phyloP scores from a whole-genome alignment of 2,113 vertebrate genomes.

The Peromyscus californicus region DNA sequence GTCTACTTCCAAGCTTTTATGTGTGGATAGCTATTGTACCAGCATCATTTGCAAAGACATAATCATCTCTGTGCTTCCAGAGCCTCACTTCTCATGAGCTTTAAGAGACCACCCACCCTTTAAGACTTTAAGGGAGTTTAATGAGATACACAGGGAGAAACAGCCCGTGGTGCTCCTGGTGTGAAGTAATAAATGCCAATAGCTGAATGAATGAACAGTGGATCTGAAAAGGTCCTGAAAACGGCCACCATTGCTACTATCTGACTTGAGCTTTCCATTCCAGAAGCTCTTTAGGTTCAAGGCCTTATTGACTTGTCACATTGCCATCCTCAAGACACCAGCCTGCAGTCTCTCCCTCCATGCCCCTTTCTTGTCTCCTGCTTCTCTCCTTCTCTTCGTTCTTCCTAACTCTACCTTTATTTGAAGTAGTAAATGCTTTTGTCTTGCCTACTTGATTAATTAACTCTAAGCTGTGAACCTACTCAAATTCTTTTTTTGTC shows the following conservation, averaged over 20 bases:
- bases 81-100: background rate
- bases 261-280: background rate
- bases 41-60: background rate
- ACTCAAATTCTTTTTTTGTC: slow-evolving; percentile 4
- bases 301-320: background rate
- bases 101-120: background rate
- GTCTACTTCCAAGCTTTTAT: background rate
- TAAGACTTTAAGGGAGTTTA: background rate
- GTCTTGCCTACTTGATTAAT: slow-evolving; percentile 6
- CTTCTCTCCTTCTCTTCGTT: background rate
- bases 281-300: no score
- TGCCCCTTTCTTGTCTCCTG: background rate
- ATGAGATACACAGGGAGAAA: background rate
- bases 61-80: background rate
- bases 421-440: slow-evolving; percentile 1
- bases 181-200: background rate
- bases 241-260: rapidly evolving
- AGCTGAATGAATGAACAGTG: background rate
- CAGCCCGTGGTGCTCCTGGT: rapidly evolving
- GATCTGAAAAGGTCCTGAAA: background rate
- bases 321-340: no score
- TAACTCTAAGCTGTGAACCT: slow-evolving; percentile 26
- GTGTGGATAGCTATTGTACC: no score
- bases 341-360: background rate
- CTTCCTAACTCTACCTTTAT: background rate